Conservation (phyloP, 2,113 vertebrate genomes). For the Hippocampus guttulatus region DNA sequence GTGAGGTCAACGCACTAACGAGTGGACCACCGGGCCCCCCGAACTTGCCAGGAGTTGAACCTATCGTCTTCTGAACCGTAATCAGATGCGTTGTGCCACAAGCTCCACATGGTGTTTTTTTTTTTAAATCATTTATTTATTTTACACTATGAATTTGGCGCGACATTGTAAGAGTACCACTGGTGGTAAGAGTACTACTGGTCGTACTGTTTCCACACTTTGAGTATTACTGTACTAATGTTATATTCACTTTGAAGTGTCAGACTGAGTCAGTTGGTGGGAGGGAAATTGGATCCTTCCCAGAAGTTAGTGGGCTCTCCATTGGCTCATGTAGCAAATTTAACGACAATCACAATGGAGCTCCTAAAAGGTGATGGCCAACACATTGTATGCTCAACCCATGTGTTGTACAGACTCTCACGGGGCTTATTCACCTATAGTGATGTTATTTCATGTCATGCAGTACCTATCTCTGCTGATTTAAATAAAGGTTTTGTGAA, state of each 20-base stretch:
- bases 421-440: not conserved
- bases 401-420: not conserved
- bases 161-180: too few relatives aligned
- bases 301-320: slow-evolving; percentile 1
- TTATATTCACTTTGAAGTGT: not conserved
- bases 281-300: not conserved
- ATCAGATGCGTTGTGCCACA: too few relatives aligned
- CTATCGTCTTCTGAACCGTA: too few relatives aligned
- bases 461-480: not conserved
- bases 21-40: too few relatives aligned
- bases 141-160: too few relatives aligned
- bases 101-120: too few relatives aligned
- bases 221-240: not conserved
- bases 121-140: too few relatives aligned
- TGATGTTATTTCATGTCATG: not conserved
- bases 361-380: slow-evolving; percentile 1
- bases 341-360: not conserved
- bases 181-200: too few relatives aligned
- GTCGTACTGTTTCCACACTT: too few relatives aligned
- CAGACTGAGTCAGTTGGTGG: not conserved
- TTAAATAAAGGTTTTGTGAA: not conserved
- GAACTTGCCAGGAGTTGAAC: too few relatives aligned
- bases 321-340: slow-evolving; percentile 5
- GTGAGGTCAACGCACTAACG: too few relatives aligned
- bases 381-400: not conserved